phyloP scores from a whole-genome alignment of 2,888 invertebrate genomes.

The Chaitophorus viminalis region DNA sequence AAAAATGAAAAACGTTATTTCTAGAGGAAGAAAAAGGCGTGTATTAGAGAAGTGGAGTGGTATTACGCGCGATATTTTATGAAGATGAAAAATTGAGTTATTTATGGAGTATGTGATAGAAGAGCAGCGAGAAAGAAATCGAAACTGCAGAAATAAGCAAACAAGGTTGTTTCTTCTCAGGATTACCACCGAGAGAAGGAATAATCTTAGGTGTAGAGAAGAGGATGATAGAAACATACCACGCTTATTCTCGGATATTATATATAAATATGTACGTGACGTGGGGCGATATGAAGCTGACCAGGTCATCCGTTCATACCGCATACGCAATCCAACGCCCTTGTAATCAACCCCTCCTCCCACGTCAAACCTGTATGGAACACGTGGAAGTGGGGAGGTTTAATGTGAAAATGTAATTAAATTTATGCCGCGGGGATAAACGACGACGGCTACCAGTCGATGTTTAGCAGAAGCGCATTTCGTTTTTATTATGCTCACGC shows the following conservation, averaged over 20 bases:
- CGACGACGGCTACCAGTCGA: background rate
- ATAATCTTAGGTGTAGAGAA: background rate
- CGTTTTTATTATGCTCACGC: constrained; percentile 3
- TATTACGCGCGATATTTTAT: background rate
- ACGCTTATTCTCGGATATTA: background rate
- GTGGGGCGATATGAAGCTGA: background rate
- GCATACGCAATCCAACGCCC: background rate
- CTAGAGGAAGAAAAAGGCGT: background rate
- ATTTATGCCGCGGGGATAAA: constrained; percentile 14
- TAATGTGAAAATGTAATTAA: constrained; percentile 53
- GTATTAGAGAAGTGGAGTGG: background rate
- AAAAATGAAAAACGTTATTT: background rate
- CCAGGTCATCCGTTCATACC: background rate
- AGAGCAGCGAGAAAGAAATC: too few species aligned
- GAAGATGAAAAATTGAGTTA: background rate
- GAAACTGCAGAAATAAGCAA: too few species aligned
- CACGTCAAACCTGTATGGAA: background rate
- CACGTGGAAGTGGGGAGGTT: background rate
- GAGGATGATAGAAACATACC: background rate
- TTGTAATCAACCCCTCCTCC: background rate
- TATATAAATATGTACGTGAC: background rate
- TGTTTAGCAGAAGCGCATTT: background rate
- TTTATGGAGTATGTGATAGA: background rate
- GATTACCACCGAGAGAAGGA: background rate
- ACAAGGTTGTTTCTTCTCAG: background rate